Evolutionary conservation across 64 coral and sea anemone genomes (phyloP), one percentile per base, ranked within the genome.

Genomic region (Porites lutea): DNA sequence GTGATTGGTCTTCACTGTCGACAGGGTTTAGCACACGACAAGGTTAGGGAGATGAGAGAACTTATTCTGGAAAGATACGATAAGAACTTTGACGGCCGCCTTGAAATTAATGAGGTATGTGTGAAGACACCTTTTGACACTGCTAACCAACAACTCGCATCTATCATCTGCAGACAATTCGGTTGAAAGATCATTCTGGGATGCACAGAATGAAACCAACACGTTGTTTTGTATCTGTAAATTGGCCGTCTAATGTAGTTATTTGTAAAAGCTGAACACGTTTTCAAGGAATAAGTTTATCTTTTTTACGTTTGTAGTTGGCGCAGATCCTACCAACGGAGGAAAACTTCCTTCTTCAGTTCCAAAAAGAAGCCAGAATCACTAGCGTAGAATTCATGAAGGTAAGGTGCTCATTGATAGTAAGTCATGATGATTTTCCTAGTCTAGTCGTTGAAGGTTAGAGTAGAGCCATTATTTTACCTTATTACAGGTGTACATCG

Each of bases 361-460:
- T 91, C 4, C 78, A 91, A 18, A 13, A 47, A 63, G 71, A 74
- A 57, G 63, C 59, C 3, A 83, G 61, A 91, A 78, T 93, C 19
- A 59, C 77, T 16, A 93, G 91, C 71, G 91, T 93, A 4, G 91
- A 93, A 21, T 93, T 93, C 48, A 93, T 93, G 91, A 93, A 60
- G 91, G 91, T 91, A 83, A 62, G 57, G 52, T 61, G 54, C 3
- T 16, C 14, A 6, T 5, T 45, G 62, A 82, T 5, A 62, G 19
- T 18, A 43, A 85, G 27, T 37, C 27, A 37, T 37, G 0, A 37
- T 37, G 27, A 37, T 37, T 0, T 37, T 37, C 27, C 27, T 37
- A 37, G 27, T 37, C 27, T 37, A 37, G 27, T 37, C 27, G 0
- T 37, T 37, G 27, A 37, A 37, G 27, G 27, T 37, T 37, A 37